A percentile compares a stretch with the other conserved stretches of the same genome.
phyloP scores from a whole-genome alignment of 2,888 invertebrate species.

The Noctua janthina region DNA sequence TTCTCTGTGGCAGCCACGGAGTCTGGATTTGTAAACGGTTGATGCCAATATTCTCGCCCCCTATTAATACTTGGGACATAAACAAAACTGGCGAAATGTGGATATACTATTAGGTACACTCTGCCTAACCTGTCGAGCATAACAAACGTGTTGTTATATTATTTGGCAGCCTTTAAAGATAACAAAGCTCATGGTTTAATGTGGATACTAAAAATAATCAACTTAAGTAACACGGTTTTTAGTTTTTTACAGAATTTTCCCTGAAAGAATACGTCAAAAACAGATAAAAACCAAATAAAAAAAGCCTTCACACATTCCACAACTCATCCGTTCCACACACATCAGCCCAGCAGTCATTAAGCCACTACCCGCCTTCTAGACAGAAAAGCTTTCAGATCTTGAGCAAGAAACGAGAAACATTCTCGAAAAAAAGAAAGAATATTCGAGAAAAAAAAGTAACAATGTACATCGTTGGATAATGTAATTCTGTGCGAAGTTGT shows the following conservation, averaged over 20 bases:
- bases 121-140: background rate
- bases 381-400: slow-evolving; percentile 62
- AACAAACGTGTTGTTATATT: background rate
- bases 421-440: slow-evolving; percentile 43
- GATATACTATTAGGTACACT: too few species aligned
- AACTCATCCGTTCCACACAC: slow-evolving; percentile 23
- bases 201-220: background rate
- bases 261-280: background rate
- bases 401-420: slow-evolving; percentile 52
- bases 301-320: slow-evolving; percentile 14
- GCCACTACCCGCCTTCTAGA: slow-evolving; percentile 60
- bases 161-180: background rate
- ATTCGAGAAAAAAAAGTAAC: slow-evolving; percentile 35
- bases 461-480: slow-evolving; percentile 69
- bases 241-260: background rate
- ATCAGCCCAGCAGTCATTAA: slow-evolving; percentile 61
- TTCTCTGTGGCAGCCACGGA: too few species aligned
- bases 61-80: too few species aligned
- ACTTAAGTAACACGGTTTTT: background rate
- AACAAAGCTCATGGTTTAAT: background rate
- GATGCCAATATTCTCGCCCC: too few species aligned
- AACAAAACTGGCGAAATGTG: too few species aligned
- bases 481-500: slow-evolving; percentile 76
- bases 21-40: too few species aligned
- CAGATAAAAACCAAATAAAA: slow-evolving; percentile 25